Conservation (phyloP, 2,113 vertebrate genomes). For the Alligator mississippiensis region DNA sequence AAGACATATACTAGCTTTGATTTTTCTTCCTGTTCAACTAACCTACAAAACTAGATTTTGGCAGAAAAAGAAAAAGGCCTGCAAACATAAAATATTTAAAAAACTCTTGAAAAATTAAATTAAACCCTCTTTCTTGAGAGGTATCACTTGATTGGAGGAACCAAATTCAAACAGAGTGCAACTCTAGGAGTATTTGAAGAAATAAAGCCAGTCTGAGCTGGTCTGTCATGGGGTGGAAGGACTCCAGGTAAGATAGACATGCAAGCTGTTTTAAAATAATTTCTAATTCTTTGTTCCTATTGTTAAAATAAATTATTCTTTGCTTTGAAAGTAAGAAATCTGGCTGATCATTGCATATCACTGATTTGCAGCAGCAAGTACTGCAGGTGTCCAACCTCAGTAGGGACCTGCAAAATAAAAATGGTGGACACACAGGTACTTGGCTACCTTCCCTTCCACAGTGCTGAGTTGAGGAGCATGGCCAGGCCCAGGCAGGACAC, state of each 20-base stretch:
- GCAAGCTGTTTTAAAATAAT: too few species aligned
- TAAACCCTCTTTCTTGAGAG: neutral
- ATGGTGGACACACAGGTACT: neutral
- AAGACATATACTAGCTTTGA: neutral
- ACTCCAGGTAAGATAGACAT: neutral
- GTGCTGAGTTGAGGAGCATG: too few species aligned
- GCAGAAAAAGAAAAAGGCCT: neutral
- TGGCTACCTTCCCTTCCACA: too few species aligned
- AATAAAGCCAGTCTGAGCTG: neutral
- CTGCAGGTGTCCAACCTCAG: neutral
- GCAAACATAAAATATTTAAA: neutral
- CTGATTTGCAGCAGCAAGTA: neutral
- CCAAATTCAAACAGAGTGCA: neutral
- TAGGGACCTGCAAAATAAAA: neutral
- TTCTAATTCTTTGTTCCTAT: neutral
- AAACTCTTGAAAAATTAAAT: neutral
- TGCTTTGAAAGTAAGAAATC: neutral
- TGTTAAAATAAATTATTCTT: neutral
- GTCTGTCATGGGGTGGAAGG: neutral
- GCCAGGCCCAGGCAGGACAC: too few species aligned
- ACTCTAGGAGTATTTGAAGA: neutral
- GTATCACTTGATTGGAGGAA: neutral
- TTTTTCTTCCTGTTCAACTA: too few species aligned
- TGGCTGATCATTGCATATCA: neutral
- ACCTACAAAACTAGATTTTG: too few species aligned